Evolutionary conservation across 35 echinoderm and acorn worm genomes (phyloP), one percentile per base, ranked within the genome.

Genomic region (Apostichopus californicus): DNA sequence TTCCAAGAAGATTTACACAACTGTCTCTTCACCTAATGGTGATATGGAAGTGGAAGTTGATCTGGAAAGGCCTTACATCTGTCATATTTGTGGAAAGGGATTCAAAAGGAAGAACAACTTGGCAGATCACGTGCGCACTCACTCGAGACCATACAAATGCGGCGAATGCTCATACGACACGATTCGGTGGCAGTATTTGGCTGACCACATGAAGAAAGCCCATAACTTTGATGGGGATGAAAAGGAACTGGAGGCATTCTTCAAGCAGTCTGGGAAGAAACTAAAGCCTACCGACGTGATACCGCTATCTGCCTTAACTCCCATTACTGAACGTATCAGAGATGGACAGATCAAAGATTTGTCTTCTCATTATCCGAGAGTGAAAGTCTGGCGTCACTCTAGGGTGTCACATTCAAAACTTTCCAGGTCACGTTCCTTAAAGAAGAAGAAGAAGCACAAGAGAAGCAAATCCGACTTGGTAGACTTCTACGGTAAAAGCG

Each of bases 21-120:
- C 55, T 57, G 54, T 91, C 54, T 20, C 71, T 9, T 78, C 89
- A 4, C 73, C 89, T 23, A 55, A 91, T 9, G 89, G 89, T 23
- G 89, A 91, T 7, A 79, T 91, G 77, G 89, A 91, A 28, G 73
- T 91, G 18, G 89, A 78, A n/a, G 89, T 91, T 53, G 89, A 91
- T 15, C 73, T 91, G 26, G 95, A 99, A 22, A 93, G 97, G 60
- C 97, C 97, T 17, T 99, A 94, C 59, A 94, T 94, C 57, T 99
- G 97, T 56, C 95, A 96, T 57, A 94, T 99, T 23, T 99, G 97
- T 92, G 93, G 97, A 26, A 99, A 99, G 73, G 95, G 95, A 14
- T 99, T 99, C 84, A 99, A 99, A 68, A 89, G 97, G 9, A 93
- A 91, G 18, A 99, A 99, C 86, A 99, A 99, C 78, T 54, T 99